These are phyloP conservation scores for Silurus asotus DNA, from an alignment of 2,113 vertebrate genomes.

Conservation along the genomic window DNA sequence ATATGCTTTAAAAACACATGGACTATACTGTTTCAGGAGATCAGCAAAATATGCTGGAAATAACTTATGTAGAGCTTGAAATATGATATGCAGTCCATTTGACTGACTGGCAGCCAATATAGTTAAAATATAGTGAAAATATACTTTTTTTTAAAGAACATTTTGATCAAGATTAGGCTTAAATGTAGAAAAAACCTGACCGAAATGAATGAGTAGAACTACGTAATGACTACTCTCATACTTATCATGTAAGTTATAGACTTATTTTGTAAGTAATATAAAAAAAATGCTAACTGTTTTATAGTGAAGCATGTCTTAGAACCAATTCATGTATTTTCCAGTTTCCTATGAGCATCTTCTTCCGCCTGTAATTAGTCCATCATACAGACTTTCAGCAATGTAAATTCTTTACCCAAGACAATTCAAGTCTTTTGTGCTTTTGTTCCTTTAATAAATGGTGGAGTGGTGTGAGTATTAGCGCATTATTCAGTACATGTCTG, in stretches of 20 bases:
- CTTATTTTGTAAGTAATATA: constrained; percentile 1
- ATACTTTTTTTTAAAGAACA: not conserved
- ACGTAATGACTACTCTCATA: not conserved
- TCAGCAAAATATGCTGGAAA: not conserved
- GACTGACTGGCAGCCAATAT: not conserved
- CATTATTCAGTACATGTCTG: constrained; percentile 42
- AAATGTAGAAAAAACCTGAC: not conserved
- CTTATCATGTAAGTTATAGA: not conserved
- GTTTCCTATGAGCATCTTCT: constrained; percentile 26
- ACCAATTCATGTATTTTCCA: not conserved
- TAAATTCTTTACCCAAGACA: constrained; percentile 1
- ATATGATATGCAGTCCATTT: not conserved
- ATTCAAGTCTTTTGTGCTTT: constrained; percentile 8
- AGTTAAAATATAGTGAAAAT: not conserved
- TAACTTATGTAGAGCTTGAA: not conserved
- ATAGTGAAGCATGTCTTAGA: not conserved
- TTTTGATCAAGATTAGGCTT: not conserved
- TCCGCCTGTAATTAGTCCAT: not conserved
- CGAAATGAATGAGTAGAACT: not conserved
- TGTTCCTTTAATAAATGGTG: not conserved
- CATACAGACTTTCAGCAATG: constrained; percentile 19
- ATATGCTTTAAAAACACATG: not conserved
- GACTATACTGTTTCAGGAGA: not conserved
- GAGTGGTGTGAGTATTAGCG: not conserved
- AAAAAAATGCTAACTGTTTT: constrained; percentile 16